A percentile compares a stretch with the other conserved stretches of the same genome.
These are phyloP conservation scores for Ophioninae sp. DNA, from an alignment of 2,888 invertebrate genomes.

Conservation along the genomic window DNA sequence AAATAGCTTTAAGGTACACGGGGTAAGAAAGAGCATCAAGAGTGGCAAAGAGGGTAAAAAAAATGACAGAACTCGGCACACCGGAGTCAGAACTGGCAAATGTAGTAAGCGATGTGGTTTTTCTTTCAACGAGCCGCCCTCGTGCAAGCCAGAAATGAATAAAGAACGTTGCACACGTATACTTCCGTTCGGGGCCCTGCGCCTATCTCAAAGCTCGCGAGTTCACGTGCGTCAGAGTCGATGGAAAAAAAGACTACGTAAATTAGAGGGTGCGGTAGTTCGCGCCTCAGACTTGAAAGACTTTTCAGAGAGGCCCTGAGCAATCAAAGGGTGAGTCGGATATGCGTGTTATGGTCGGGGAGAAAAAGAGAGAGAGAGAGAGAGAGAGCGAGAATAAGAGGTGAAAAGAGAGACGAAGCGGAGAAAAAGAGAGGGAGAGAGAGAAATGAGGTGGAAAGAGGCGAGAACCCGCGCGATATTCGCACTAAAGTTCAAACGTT, in stretches of 20 bases:
- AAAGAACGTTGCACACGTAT: conserved; percentile 67
- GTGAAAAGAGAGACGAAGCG: conserved; percentile 26
- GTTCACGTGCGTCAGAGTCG: conserved; percentile 71
- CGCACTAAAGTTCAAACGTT: conserved; percentile 67
- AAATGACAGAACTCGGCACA: conserved; percentile 34
- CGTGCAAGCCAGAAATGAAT: conserved; percentile 76
- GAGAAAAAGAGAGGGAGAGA: conserved; percentile 49
- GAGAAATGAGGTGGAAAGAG: background rate
- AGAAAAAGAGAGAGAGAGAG: conserved; percentile 20
- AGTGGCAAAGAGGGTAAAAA: conserved; percentile 44
- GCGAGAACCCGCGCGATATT: conserved; percentile 35
- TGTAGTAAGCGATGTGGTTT: conserved; percentile 79
- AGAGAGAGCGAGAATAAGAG: background rate
- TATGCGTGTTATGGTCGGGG: conserved; percentile 43
- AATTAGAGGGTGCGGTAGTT: conserved; percentile 75
- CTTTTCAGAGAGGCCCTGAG: conserved; percentile 50
- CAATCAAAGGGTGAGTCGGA: conserved; percentile 53
- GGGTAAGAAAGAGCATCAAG: conserved; percentile 55
- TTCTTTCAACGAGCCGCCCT: conserved; percentile 73
- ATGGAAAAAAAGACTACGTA: conserved; percentile 74
- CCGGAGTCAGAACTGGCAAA: conserved; percentile 67
- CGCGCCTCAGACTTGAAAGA: conserved; percentile 69
- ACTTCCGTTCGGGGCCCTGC: background rate
- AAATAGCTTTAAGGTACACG: conserved; percentile 10
- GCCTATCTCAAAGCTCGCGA: conserved; percentile 58